phyloP scores from a whole-genome alignment of 2,888 invertebrate species.

The Andrena hattorfiana region DNA sequence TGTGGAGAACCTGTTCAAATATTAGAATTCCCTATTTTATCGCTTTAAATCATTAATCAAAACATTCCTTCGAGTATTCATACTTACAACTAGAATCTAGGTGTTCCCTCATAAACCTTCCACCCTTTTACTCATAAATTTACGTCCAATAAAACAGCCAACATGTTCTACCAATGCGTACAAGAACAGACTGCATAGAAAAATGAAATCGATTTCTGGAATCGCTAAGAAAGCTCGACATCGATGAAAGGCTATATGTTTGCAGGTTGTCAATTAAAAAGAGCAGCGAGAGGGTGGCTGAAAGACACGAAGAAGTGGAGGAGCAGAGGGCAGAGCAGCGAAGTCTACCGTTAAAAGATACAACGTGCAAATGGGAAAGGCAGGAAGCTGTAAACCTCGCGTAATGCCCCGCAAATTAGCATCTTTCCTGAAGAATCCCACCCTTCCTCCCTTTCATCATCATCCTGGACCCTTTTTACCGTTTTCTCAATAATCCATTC shows the following conservation, averaged over 20 bases:
- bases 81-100: too few species aligned
- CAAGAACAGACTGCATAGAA: too few species aligned
- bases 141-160: too few species aligned
- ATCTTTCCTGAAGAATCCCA: constrained; percentile 47
- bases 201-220: background rate
- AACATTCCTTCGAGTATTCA: too few species aligned
- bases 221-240: background rate
- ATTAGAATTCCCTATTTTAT: too few species aligned
- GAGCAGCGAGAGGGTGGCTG: background rate
- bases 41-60: too few species aligned
- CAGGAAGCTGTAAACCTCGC: constrained; percentile 54
- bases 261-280: background rate
- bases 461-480: constrained; percentile 10
- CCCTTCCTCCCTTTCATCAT: constrained; percentile 26
- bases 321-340: background rate
- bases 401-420: constrained; percentile 74
- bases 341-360: background rate
- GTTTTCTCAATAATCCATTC: constrained; percentile 9
- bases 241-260: background rate
- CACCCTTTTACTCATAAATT: too few species aligned
- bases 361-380: background rate
- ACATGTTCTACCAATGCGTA: too few species aligned
- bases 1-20: too few species aligned
- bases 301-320: background rate
- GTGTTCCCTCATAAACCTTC: too few species aligned